These are phyloP conservation scores for Dynastes tityus DNA, from an alignment of 2,888 invertebrate species.

Conservation along the genomic window DNA sequence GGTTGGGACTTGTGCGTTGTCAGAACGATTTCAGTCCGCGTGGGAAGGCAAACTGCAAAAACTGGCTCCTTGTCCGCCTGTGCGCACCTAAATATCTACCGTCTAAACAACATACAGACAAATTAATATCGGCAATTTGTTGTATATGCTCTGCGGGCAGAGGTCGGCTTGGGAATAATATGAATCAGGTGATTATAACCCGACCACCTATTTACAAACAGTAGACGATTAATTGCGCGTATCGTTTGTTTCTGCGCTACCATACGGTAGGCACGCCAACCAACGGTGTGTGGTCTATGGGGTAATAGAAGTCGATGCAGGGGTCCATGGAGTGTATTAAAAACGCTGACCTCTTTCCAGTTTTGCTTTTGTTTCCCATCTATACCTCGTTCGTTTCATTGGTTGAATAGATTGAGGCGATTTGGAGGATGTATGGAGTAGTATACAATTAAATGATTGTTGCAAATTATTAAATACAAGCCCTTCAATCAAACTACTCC, in stretches of 20 bases:
- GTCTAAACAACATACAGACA: not conserved
- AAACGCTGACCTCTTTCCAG: slow-evolving; percentile 3
- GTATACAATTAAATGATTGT: too few relatives aligned
- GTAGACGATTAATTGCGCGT: slow-evolving; percentile 25
- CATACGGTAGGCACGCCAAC: not conserved
- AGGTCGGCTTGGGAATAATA: slow-evolving; percentile 22
- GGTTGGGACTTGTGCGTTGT: not conserved
- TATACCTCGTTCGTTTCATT: not conserved
- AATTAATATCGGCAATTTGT: slow-evolving; percentile 33
- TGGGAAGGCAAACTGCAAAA: slow-evolving; percentile 27
- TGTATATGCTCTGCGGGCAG: not conserved
- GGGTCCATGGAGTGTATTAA: slow-evolving; percentile 10
- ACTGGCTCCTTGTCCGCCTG: not conserved
- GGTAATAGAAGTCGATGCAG: slow-evolving; percentile 27
- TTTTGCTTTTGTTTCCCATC: not conserved
- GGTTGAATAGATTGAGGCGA: not conserved
- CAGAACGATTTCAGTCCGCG: not conserved
- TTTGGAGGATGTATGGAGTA: too few relatives aligned
- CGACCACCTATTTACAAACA: slow-evolving; percentile 27
- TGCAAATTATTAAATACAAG: too few relatives aligned
- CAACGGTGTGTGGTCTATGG: slow-evolving; percentile 27
- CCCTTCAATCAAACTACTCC: too few relatives aligned
- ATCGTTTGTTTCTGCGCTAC: slow-evolving; percentile 7
- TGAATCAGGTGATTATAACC: slow-evolving; percentile 27
- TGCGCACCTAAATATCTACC: not conserved